Evolutionary conservation across 2,797 vertebrate genomes (phyloP).

Genomic region (Tenualosa thibaudeaui): DNA sequence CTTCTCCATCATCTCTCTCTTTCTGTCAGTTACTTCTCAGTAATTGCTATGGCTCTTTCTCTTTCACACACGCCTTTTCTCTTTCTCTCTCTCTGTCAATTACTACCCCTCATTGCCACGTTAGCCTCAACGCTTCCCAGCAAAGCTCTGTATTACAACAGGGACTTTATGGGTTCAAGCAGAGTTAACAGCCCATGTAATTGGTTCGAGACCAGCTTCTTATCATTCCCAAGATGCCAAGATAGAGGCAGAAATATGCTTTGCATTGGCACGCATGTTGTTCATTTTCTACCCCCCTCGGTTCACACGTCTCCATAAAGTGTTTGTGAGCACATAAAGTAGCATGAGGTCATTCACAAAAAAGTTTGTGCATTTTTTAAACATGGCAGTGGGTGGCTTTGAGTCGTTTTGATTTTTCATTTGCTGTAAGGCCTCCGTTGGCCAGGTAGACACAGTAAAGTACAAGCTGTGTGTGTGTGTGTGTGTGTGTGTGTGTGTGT

Average conservation of each 20-base stretch:
- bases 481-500: background rate
- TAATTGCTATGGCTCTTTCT: no score
- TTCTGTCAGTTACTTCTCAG: background rate
- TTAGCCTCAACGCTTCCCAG: background rate
- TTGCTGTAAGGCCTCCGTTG: background rate
- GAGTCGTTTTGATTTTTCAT: background rate
- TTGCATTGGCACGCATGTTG: constrained; percentile 18
- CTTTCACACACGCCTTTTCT: no score
- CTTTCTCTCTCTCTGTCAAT: background rate
- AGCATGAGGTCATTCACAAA: constrained; percentile 19
- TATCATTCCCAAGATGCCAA: constrained; percentile 55
- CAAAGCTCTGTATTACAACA: background rate
- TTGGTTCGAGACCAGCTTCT: constrained; percentile 63
- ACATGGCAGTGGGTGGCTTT: background rate
- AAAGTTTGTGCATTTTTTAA: background rate
- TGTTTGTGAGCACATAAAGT: constrained; percentile 24
- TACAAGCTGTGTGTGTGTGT: background rate
- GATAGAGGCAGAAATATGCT: constrained; percentile 31
- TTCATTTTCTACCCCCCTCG: constrained; percentile 2
- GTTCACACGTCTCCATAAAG: background rate
- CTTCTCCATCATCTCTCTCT: background rate
- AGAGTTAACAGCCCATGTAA: constrained; percentile 64
- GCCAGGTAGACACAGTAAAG: background rate
- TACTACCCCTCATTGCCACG: background rate
- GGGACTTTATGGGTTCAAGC: background rate